Evolutionary conservation across 53 echinoderm and acorn worm species (phyloP).

Genomic region (Stichopus horrens): DNA sequence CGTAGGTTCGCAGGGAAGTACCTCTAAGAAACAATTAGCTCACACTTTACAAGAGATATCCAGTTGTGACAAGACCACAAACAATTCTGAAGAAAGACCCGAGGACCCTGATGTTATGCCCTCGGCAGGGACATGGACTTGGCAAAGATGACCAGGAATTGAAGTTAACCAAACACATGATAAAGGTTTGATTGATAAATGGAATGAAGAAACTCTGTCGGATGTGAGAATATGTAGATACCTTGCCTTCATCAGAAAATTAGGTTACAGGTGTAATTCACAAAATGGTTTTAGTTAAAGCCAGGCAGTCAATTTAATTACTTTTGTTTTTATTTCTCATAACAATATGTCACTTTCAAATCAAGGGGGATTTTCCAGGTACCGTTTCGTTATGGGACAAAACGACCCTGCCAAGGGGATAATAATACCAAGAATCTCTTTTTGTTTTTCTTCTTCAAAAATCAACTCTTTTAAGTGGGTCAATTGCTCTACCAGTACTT

Average conservation of each 20-base stretch:
- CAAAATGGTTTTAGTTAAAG: background rate
- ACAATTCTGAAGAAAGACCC: background rate
- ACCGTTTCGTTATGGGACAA: too few relatives aligned
- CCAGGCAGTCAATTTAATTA: background rate
- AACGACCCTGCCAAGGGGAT: background rate
- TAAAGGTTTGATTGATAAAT: background rate
- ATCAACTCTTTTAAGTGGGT: slow-evolving; percentile 2
- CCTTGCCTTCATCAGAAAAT: background rate
- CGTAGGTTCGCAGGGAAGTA: background rate
- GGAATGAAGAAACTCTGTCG: background rate
- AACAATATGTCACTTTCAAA: slow-evolving; percentile 22
- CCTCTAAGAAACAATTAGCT: slow-evolving; percentile 33
- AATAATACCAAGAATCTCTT: background rate
- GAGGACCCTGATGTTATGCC: background rate
- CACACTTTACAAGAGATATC: slow-evolving; percentile 27
- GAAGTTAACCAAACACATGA: background rate
- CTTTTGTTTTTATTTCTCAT: slow-evolving; percentile 22
- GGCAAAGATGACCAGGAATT: background rate
- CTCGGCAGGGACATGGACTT: background rate
- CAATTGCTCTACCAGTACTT: background rate
- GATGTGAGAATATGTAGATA: background rate
- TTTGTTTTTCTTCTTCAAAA: background rate
- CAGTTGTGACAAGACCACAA: background rate
- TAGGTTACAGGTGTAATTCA: background rate
- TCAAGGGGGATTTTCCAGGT: background rate